A percentile compares a stretch with the other conserved stretches of the same genome.
Evolutionary conservation across 2,113 vertebrate genomes (phyloP).

Genomic region (Lichenostomus cassidix): DNA sequence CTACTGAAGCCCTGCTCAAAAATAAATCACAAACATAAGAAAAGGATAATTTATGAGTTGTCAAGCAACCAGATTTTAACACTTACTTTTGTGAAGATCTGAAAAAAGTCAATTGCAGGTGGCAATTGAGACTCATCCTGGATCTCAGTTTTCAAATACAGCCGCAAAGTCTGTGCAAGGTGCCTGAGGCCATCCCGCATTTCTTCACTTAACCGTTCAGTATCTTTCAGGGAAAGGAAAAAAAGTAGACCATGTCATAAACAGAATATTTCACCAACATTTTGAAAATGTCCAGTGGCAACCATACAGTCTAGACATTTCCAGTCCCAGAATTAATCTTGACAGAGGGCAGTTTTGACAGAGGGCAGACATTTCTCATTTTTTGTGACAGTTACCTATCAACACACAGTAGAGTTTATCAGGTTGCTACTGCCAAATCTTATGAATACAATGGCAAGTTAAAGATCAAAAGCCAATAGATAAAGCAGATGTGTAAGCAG

Average conservation of each 20-base stretch:
- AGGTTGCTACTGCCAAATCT: slow-evolving; percentile 13
- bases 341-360: slow-evolving; percentile 15
- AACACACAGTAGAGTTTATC: neutral
- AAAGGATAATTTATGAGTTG: slow-evolving; percentile 33
- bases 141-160: slow-evolving; percentile 84
- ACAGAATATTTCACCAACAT: slow-evolving; percentile 2
- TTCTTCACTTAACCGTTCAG: slow-evolving; percentile 82
- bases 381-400: slow-evolving; percentile 44
- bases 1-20: neutral
- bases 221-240: slow-evolving; percentile 72
- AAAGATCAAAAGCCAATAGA: slow-evolving; percentile 25
- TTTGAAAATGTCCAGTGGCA: slow-evolving; percentile 30
- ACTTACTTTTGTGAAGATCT: slow-evolving; percentile 90
- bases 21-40: neutral
- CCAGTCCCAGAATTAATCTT: slow-evolving; percentile 11
- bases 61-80: slow-evolving; percentile 30
- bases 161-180: slow-evolving; percentile 80
- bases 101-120: slow-evolving; percentile 80
- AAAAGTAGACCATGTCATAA: slow-evolving; percentile 15
- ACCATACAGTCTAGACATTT: slow-evolving; percentile 14
- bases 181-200: slow-evolving; percentile 88
- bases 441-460: neutral
- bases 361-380: neutral
- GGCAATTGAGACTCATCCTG: slow-evolving; percentile 75
- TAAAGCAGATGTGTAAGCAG: slow-evolving; percentile 19